Evolutionary conservation across 53 echinoderm and acorn worm species (phyloP).

Genomic region (Luidia sarsii): DNA sequence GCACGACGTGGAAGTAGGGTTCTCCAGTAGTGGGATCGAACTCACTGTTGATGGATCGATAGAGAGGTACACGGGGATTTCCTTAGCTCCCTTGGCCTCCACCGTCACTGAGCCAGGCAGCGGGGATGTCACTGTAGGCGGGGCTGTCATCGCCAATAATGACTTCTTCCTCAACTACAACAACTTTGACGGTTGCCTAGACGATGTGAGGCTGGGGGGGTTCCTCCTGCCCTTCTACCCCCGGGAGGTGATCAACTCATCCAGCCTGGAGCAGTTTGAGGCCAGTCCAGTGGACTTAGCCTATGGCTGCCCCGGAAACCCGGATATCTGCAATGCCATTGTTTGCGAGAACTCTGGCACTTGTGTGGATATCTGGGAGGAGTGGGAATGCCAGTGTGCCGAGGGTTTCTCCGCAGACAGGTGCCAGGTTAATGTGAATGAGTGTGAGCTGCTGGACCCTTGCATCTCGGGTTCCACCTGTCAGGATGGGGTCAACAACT

Average conservation of each 20-base stretch:
- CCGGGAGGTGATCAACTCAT: slow-evolving; percentile 54
- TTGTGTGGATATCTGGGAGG: slow-evolving; percentile 82
- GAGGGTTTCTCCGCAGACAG: slow-evolving; percentile 63
- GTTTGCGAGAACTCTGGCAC: slow-evolving; percentile 67
- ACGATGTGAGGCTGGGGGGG: slow-evolving; percentile 82
- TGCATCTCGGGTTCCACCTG: slow-evolving; percentile 72
- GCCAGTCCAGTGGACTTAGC: slow-evolving; percentile 41
- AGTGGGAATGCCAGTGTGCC: slow-evolving; percentile 62
- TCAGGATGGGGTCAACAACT: slow-evolving; percentile 65
- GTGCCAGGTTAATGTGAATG: slow-evolving; percentile 77
- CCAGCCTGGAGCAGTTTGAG: slow-evolving; percentile 72
- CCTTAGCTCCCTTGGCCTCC: slow-evolving; percentile 37
- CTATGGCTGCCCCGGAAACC: slow-evolving; percentile 56
- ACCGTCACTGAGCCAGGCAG: slow-evolving; percentile 52
- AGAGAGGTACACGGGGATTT: not conserved
- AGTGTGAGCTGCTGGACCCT: slow-evolving; percentile 61
- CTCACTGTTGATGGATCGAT: slow-evolving; percentile 20
- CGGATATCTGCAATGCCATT: slow-evolving; percentile 53
- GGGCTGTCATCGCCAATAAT: slow-evolving; percentile 48
- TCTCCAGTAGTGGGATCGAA: slow-evolving; percentile 27
- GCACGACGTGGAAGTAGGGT: slow-evolving; percentile 66
- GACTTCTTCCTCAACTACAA: slow-evolving; percentile 42
- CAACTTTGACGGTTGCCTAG: slow-evolving; percentile 73
- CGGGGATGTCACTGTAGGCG: slow-evolving; percentile 58
- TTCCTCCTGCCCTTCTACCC: slow-evolving; percentile 79